Evolutionary conservation across 2,888 invertebrate genomes (phyloP).

Genomic region (Noctua comes): DNA sequence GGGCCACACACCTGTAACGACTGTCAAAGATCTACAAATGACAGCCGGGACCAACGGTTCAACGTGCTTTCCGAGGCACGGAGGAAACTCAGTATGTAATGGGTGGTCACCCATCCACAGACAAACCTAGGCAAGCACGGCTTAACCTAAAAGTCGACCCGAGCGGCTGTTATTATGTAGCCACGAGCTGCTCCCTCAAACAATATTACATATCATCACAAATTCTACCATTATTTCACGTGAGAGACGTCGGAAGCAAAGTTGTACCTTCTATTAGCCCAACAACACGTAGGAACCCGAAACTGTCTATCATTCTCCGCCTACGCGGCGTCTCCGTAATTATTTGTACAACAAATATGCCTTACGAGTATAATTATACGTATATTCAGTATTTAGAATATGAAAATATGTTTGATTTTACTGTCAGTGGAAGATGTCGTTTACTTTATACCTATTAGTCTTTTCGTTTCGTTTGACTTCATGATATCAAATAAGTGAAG

Average conservation of each 20-base stretch:
- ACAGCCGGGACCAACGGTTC: too few species aligned
- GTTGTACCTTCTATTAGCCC: constrained; percentile 22
- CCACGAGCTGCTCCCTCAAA: background rate
- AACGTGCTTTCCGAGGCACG: too few species aligned
- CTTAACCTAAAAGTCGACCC: background rate
- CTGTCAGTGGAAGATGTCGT: background rate
- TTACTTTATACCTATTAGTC: background rate
- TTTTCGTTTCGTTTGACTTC: constrained; percentile 8
- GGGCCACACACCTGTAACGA: too few species aligned
- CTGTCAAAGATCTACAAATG: too few species aligned
- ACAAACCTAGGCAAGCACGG: too few species aligned
- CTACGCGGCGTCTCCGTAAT: constrained; percentile 29
- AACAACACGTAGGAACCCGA: constrained; percentile 19
- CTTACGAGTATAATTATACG: constrained; percentile 11
- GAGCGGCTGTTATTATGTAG: background rate
- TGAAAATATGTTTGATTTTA: constrained; percentile 4
- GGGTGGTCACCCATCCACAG: background rate
- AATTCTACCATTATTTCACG: background rate
- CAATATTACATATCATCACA: background rate
- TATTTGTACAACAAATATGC: constrained; percentile 42
- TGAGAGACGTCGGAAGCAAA: constrained; percentile 16
- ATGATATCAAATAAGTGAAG: background rate
- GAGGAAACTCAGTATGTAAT: background rate
- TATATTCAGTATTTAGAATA: constrained; percentile 21
- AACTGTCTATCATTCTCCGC: constrained; percentile 45